Conservation (phyloP, 2,888 invertebrate species). For the Tyria jacobaeae region DNA sequence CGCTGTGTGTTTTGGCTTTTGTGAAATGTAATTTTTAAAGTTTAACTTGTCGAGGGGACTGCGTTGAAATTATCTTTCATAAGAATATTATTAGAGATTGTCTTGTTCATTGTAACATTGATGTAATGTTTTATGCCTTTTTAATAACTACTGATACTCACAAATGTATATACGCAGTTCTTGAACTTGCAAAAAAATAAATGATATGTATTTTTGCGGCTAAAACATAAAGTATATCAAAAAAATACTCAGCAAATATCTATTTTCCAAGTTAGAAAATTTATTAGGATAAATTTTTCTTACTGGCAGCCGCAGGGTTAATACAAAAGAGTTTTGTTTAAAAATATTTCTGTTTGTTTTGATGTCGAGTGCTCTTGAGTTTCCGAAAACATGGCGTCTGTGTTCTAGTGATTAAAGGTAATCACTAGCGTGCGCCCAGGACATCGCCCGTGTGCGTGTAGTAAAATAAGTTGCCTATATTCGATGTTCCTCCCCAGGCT, state of each 20-base stretch:
- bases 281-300: too few relatives aligned
- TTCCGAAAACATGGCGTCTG: conserved; percentile 65
- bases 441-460: too few relatives aligned
- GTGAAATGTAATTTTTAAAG: conserved; percentile 80
- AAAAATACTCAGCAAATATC: too few relatives aligned
- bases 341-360: conserved; percentile 77
- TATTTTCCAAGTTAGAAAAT: too few relatives aligned
- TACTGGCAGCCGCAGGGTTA: conserved; percentile 49
- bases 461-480: too few relatives aligned
- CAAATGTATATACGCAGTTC: too few relatives aligned
- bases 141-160: not conserved
- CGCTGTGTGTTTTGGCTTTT: conserved; percentile 75
- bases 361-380: conserved; percentile 73
- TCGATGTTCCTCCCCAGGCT: too few relatives aligned
- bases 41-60: conserved; percentile 60
- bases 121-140: not conserved
- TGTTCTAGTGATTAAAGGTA: too few relatives aligned
- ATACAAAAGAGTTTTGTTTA: conserved; percentile 52
- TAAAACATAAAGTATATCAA: too few relatives aligned
- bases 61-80: not conserved
- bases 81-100: conserved; percentile 21
- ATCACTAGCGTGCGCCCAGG: too few relatives aligned
- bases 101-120: not conserved
- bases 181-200: too few relatives aligned
- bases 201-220: too few relatives aligned